A percentile compares a stretch with the other conserved stretches of the same genome.
phyloP scores from a whole-genome alignment of 1,140 invertebrate genomes.

The Myzus persicae region DNA sequence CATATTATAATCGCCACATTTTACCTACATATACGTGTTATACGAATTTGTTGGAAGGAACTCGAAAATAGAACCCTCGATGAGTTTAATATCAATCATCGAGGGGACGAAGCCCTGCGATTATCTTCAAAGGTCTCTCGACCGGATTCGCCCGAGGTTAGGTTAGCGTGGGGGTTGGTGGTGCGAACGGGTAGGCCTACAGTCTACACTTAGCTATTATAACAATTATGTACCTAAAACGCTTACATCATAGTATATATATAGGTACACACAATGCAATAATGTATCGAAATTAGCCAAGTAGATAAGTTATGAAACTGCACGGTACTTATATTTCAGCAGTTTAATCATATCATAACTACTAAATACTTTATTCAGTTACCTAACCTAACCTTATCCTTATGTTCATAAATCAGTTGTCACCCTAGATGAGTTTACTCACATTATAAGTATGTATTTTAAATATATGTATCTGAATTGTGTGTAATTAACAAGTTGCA shows the following conservation, averaged over 20 bases:
- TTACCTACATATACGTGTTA: neutral
- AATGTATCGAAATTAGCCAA: no score
- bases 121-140: neutral
- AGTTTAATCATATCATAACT: no score
- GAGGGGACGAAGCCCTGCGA: neutral
- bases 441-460: no score
- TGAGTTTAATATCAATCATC: neutral
- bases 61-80: neutral
- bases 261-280: no score
- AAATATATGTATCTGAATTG: no score
- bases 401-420: no score
- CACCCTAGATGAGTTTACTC: no score
- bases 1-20: neutral
- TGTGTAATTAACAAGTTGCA: no score
- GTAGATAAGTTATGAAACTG: no score
- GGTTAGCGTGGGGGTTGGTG: neutral
- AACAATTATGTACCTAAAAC: neutral
- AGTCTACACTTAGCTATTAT: neutral
- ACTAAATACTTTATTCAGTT: no score
- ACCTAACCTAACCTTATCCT: no score
- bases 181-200: neutral
- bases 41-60: neutral
- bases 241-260: neutral
- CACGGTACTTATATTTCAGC: no score
- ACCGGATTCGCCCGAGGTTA: neutral